Evolutionary conservation across 2,888 invertebrate genomes (phyloP).

Genomic region (Clepsis dumicolana): DNA sequence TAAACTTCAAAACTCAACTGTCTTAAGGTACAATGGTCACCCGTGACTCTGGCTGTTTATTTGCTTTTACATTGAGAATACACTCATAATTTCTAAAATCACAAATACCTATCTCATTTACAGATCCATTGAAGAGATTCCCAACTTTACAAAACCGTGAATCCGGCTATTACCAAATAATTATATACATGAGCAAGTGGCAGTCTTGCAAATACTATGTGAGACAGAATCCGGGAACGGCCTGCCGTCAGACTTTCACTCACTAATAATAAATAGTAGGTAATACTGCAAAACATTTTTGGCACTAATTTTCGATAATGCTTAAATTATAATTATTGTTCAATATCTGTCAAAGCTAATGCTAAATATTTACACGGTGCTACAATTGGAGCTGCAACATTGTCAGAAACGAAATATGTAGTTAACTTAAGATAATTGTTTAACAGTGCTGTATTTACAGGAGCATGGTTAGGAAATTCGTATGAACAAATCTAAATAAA

Average conservation of each 20-base stretch:
- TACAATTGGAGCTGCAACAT: not conserved
- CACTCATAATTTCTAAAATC: not conserved
- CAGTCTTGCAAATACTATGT: not conserved
- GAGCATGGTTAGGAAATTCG: not conserved
- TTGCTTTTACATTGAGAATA: not conserved
- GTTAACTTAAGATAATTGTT: not conserved
- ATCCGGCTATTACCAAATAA: not conserved
- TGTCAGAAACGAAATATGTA: not conserved
- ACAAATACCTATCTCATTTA: not conserved
- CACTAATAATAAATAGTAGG: not conserved
- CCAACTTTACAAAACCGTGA: not conserved
- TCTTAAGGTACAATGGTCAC: not conserved
- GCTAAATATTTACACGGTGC: constrained; percentile 6
- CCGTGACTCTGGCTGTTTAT: not conserved
- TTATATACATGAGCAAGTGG: not conserved
- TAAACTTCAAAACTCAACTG: not conserved
- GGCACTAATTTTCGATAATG: constrained; percentile 29
- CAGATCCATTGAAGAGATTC: constrained; percentile 7
- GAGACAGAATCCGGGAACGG: not conserved
- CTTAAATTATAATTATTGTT: constrained; percentile 10
- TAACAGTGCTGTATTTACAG: not conserved
- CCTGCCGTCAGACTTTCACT: not conserved
- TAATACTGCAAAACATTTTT: constrained; percentile 35
- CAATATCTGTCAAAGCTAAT: not conserved
- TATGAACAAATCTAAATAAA: not conserved